Conservation (phyloP, 2,888 invertebrate species). For the Diadromus collaris region DNA sequence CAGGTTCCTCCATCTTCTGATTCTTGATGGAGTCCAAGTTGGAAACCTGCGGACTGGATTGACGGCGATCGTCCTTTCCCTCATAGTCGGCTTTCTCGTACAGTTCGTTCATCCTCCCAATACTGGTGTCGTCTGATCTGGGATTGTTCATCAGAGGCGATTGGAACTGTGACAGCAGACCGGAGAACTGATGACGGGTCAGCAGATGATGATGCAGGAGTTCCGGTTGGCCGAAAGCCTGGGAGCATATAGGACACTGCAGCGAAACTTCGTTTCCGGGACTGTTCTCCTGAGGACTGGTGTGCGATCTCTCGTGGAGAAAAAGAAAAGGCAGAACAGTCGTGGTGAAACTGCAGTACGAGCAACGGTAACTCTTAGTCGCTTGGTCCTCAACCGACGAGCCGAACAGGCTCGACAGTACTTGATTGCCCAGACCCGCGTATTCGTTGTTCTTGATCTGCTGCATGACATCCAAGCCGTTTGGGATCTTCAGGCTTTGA, state of each 20-base stretch:
- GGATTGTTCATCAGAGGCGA: constrained; percentile 67
- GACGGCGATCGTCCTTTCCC: constrained; percentile 78
- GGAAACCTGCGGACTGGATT: constrained; percentile 72
- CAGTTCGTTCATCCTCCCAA: constrained; percentile 69
- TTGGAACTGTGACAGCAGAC: constrained; percentile 74
- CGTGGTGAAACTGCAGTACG: constrained; percentile 94
- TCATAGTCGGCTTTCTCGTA: constrained; percentile 72
- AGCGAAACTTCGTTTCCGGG: constrained; percentile 73
- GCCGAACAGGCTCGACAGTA: constrained; percentile 81
- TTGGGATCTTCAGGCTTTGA: constrained; percentile 84
- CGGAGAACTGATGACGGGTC: constrained; percentile 82
- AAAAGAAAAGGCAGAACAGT: constrained; percentile 94
- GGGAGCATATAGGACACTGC: constrained; percentile 84
- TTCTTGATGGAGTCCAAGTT: constrained; percentile 80
- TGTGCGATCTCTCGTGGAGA: constrained; percentile 94
- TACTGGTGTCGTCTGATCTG: constrained; percentile 54
- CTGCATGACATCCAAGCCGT: constrained; percentile 78
- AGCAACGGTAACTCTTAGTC: constrained; percentile 92
- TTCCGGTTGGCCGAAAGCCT: constrained; percentile 83
- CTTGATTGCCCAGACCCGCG: constrained; percentile 80
- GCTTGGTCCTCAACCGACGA: constrained; percentile 79
- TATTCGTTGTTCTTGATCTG: constrained; percentile 66
- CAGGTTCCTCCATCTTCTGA: constrained; percentile 80
- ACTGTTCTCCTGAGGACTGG: constrained; percentile 79
- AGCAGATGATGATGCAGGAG: constrained; percentile 84